A percentile compares a stretch with the other conserved stretches of the same genome.
These are phyloP conservation scores for Percina caprodes DNA, from an alignment of 2,113 vertebrate species.

Conservation along the genomic window DNA sequence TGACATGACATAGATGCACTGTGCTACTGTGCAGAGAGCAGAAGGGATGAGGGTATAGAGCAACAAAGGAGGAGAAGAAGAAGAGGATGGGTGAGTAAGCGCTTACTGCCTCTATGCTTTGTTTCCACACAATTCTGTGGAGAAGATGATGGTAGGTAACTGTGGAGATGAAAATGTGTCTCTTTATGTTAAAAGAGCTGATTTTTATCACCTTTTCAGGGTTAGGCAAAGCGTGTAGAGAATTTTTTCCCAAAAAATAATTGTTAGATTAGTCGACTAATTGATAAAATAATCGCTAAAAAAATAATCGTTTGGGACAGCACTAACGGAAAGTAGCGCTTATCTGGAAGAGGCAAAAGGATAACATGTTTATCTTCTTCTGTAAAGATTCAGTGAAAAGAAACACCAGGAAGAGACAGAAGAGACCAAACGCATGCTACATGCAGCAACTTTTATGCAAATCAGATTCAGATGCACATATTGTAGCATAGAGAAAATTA, in stretches of 20 bases:
- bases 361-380: not conserved
- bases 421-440: not conserved
- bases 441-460: not conserved
- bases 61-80: conserved; percentile 23
- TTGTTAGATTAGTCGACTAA: too few species aligned
- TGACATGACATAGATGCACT: conserved; percentile 85
- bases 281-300: too few species aligned
- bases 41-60: conserved; percentile 9
- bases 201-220: too few species aligned
- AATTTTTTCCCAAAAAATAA: too few species aligned
- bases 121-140: conserved; percentile 42
- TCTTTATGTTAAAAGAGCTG: not conserved
- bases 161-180: not conserved
- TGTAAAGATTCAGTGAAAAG: not conserved
- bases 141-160: conserved; percentile 25
- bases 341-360: not conserved
- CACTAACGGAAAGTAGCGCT: too few species aligned
- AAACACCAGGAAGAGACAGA: not conserved
- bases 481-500: conserved; percentile 34
- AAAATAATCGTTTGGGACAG: too few species aligned
- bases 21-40: conserved; percentile 68
- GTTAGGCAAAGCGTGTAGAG: too few species aligned
- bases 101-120: conserved; percentile 66
- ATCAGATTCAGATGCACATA: not conserved
- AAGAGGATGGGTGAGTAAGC: conserved; percentile 57